Conservation (phyloP, 2,113 vertebrate genomes). For the Falcunculus frontatus region DNA sequence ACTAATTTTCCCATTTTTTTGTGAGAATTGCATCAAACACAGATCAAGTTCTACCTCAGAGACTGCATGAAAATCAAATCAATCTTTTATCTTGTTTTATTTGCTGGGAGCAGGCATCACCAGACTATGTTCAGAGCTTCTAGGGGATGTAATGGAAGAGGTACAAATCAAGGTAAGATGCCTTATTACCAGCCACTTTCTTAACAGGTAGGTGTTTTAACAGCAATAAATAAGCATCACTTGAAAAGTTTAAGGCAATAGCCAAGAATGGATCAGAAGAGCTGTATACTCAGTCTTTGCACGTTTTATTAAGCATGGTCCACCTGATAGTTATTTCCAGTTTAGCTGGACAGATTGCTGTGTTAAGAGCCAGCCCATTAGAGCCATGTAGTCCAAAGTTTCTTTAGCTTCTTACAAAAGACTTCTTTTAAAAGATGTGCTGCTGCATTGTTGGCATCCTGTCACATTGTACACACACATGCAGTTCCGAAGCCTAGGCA, state of each 20-base stretch:
- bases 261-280: neutral
- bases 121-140: neutral
- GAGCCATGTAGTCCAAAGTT: neutral
- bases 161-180: neutral
- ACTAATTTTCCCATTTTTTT: constrained; percentile 16
- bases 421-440: neutral
- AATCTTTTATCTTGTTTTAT: neutral
- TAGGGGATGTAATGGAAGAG: neutral
- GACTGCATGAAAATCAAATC: neutral
- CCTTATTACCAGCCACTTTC: neutral
- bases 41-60: neutral
- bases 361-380: neutral
- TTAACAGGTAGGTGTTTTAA: neutral
- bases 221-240: neutral
- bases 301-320: neutral
- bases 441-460: neutral
- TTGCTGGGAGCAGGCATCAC: neutral
- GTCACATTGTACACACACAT: neutral
- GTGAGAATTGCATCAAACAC: neutral
- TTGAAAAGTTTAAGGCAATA: neutral
- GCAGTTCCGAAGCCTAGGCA: neutral
- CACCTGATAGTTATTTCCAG: neutral
- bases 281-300: neutral
- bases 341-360: neutral
- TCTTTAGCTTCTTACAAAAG: neutral